A percentile compares a stretch with the other conserved stretches of the same genome.
Evolutionary conservation across 2,113 vertebrate species (phyloP).

Genomic region (Steatornis caripensis): DNA sequence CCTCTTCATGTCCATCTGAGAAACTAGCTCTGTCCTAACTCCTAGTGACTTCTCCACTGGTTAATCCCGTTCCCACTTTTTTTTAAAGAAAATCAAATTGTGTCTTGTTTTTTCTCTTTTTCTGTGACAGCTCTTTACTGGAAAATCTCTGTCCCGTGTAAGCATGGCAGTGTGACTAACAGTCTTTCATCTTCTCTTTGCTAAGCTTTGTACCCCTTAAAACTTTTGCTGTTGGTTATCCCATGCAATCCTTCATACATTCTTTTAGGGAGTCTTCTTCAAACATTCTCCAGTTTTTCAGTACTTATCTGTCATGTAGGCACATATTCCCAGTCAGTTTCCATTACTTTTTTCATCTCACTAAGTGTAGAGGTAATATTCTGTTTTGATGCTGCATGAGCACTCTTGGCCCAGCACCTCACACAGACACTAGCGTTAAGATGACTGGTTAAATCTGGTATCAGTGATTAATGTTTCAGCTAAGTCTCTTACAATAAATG

Average conservation of each 20-base stretch:
- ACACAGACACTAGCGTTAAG: neutral
- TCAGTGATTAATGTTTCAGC: neutral
- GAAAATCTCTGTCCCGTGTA: neutral
- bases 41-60: neutral
- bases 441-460: neutral
- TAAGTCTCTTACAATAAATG: neutral
- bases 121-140: neutral
- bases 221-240: neutral
- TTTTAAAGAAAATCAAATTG: neutral
- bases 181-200: neutral
- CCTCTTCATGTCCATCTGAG: neutral
- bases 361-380: neutral
- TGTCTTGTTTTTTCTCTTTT: neutral
- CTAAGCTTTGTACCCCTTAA: neutral
- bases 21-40: neutral
- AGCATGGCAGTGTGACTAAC: neutral
- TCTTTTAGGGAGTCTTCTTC: neutral
- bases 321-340: neutral
- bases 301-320: neutral
- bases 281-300: neutral
- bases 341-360: neutral
- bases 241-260: neutral
- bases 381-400: neutral
- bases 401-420: neutral
- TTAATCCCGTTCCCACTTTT: neutral